A percentile compares a stretch with the other conserved stretches of the same genome.
Evolutionary conservation across 1,140 invertebrate genomes (phyloP).

Genomic region (Venturia canescens): DNA sequence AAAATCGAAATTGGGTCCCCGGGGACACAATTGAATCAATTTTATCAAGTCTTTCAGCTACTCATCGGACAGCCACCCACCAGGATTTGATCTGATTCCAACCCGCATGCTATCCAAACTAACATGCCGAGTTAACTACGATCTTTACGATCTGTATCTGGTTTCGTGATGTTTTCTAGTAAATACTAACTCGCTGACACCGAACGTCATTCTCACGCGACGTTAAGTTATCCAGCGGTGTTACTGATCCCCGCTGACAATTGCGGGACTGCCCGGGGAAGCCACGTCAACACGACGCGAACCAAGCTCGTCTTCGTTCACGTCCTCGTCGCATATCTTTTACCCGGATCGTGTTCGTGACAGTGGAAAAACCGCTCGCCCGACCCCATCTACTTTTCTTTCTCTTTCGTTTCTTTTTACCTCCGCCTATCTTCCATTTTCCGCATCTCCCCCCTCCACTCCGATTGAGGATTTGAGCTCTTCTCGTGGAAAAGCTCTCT

Average conservation of each 20-base stretch:
- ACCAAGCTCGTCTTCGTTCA: conserved; percentile 3
- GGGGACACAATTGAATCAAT: no score
- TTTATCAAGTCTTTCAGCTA: no score
- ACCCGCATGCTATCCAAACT: no score
- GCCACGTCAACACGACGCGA: conserved; percentile 5
- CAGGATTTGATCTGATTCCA: no score
- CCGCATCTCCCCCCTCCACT: not conserved
- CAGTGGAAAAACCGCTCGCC: conserved; percentile 18
- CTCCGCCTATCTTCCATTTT: not conserved
- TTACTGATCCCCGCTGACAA: conserved; percentile 33
- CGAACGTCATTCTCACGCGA: conserved; percentile 25
- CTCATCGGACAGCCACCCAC: no score
- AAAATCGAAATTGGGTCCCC: no score
- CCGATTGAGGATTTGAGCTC: not conserved
- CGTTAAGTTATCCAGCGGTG: conserved; percentile 18
- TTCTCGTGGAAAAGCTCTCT: conserved; percentile 18
- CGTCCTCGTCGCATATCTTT: conserved; percentile 27
- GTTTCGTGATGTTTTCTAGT: not conserved
- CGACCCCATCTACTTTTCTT: not conserved
- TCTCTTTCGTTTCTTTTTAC: conserved; percentile 8
- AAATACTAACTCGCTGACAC: not conserved
- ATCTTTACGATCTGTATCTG: not conserved
- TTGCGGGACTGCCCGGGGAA: not conserved
- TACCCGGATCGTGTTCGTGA: conserved; percentile 37
- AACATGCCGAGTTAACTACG: no score